A percentile compares a stretch with the other conserved stretches of the same genome.
Conservation (phyloP, 2,113 vertebrate genomes). For the Gopherus evgoodei region DNA sequence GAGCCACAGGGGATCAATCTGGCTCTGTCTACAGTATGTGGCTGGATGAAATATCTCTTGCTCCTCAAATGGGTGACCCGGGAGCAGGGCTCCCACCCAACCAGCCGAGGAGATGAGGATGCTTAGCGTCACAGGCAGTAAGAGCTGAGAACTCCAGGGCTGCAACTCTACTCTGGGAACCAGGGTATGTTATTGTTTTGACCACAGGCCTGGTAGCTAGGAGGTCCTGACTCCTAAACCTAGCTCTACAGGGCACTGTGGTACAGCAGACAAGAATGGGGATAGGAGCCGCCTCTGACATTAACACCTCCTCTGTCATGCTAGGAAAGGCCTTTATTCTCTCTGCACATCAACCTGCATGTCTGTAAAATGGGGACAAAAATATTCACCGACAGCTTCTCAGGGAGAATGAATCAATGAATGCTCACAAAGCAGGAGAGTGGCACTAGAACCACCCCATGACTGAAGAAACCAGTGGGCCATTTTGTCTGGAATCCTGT, state of each 20-base stretch:
- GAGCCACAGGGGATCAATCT: too few relatives aligned
- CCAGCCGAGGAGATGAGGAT: neutral
- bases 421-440: neutral
- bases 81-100: neutral
- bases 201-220: neutral
- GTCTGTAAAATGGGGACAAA: neutral
- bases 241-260: neutral
- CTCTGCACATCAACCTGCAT: neutral
- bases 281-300: neutral
- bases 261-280: neutral
- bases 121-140: neutral
- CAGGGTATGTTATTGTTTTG: neutral
- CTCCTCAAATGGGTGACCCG: neutral
- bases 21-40: neutral
- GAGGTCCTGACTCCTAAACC: neutral
- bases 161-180: neutral
- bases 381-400: neutral
- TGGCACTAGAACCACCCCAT: neutral
- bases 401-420: neutral
- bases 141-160: neutral
- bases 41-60: neutral
- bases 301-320: neutral
- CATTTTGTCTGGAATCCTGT: neutral
- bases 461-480: neutral
- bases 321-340: neutral